Evolutionary conservation across 1,140 invertebrate species (phyloP).

Genomic region (Aphelinus atriplicis): DNA sequence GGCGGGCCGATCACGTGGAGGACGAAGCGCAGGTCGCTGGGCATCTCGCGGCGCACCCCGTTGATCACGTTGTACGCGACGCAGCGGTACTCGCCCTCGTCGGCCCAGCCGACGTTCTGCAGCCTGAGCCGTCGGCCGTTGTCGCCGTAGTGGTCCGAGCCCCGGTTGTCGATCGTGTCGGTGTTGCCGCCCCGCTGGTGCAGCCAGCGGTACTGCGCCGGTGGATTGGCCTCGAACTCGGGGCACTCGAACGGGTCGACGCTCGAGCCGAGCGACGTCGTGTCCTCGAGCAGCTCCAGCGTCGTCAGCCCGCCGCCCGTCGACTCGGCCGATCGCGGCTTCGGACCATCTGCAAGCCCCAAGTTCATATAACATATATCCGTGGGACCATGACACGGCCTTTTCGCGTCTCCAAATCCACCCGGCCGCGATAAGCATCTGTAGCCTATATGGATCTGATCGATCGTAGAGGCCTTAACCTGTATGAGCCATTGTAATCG

Average conservation of each 20-base stretch:
- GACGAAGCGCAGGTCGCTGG: conserved; percentile 55
- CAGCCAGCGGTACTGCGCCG: conserved; percentile 73
- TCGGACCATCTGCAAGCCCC: conserved; percentile 75
- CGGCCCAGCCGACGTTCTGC: conserved; percentile 61
- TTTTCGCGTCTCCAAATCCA: no score
- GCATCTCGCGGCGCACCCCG: conserved; percentile 57
- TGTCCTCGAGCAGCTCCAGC: conserved; percentile 68
- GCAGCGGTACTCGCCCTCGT: conserved; percentile 62
- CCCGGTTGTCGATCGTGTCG: conserved; percentile 54
- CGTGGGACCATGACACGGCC: no score
- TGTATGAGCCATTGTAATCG: no score
- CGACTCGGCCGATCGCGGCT: conserved; percentile 59
- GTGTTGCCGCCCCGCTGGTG: conserved; percentile 56
- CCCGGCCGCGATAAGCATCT: no score
- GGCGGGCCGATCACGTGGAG: conserved; percentile 62
- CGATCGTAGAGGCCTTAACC: no score
- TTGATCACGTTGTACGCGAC: conserved; percentile 62
- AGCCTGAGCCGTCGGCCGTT: conserved; percentile 51
- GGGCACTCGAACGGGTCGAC: conserved; percentile 81
- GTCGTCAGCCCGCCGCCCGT: conserved; percentile 37
- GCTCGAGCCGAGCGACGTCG: conserved; percentile 65
- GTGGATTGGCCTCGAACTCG: conserved; percentile 83
- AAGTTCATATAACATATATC: no score
- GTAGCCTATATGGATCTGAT: no score
- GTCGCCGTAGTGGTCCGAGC: conserved; percentile 16